Evolutionary conservation across 2,113 vertebrate species (phyloP).

Genomic region (Dasypus novemcinctus): DNA sequence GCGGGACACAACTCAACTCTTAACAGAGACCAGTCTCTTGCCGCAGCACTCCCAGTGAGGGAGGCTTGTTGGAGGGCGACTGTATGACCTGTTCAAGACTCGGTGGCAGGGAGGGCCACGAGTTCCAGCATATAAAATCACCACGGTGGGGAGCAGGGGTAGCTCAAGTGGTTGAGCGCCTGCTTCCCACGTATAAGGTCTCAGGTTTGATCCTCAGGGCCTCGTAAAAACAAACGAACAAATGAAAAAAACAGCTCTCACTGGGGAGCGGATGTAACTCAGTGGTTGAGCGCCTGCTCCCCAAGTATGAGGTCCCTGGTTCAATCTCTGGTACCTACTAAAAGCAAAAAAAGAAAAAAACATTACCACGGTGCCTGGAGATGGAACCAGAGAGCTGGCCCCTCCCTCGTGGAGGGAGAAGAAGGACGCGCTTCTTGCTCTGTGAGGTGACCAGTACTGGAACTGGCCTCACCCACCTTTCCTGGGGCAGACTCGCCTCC

Average conservation of each 20-base stretch:
- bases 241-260: too few species aligned
- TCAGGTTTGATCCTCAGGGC: too few species aligned
- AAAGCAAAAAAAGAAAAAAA: too few species aligned
- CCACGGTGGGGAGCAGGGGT: not conserved
- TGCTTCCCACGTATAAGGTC: too few species aligned
- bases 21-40: not conserved
- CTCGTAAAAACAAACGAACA: too few species aligned
- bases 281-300: too few species aligned
- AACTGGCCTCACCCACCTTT: not conserved
- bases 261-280: too few species aligned
- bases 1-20: too few species aligned
- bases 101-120: not conserved
- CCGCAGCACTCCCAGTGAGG: not conserved
- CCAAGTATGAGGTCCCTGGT: too few species aligned
- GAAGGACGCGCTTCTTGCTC: not conserved
- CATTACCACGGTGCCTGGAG: not conserved
- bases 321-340: too few species aligned
- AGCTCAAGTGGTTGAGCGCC: too few species aligned
- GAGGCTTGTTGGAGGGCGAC: not conserved
- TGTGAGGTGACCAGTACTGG: not conserved
- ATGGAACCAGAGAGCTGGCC: not conserved
- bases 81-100: not conserved
- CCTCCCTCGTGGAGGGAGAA: not conserved
- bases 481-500: not conserved
- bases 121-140: not conserved